Evolutionary conservation across 2,113 vertebrate species (phyloP).

Genomic region (Podiceps cristatus): DNA sequence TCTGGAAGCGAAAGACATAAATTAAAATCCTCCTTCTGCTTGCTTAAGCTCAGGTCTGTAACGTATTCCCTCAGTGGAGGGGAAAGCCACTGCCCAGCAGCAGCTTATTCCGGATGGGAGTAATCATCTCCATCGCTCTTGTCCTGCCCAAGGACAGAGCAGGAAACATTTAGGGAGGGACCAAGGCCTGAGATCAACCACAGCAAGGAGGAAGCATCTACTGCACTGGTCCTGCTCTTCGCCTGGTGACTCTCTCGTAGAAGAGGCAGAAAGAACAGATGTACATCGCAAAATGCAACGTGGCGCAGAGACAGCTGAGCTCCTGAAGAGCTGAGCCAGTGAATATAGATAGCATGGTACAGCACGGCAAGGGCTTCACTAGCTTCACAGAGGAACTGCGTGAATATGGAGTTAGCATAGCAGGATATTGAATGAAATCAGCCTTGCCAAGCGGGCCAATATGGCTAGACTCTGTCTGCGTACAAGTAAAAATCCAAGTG

Average conservation of each 20-base stretch:
- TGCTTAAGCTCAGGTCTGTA: neutral
- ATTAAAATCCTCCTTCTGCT: neutral
- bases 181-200: neutral
- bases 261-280: neutral
- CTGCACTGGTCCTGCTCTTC: neutral
- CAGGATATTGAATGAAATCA: neutral
- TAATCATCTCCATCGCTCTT: neutral
- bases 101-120: neutral
- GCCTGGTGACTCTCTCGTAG: neutral
- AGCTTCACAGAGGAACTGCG: neutral
- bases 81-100: neutral
- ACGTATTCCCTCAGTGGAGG: accelerated
- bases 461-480: neutral
- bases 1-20: neutral
- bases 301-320: neutral
- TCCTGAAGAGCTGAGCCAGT: neutral
- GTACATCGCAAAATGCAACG: neutral
- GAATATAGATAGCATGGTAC: neutral
- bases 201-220: neutral
- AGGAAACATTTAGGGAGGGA: neutral
- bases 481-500: neutral
- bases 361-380: neutral
- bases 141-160: neutral
- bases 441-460: neutral
- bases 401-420: neutral